phyloP scores from a whole-genome alignment of 1,140 invertebrate genomes.

The Nomia melanderi region DNA sequence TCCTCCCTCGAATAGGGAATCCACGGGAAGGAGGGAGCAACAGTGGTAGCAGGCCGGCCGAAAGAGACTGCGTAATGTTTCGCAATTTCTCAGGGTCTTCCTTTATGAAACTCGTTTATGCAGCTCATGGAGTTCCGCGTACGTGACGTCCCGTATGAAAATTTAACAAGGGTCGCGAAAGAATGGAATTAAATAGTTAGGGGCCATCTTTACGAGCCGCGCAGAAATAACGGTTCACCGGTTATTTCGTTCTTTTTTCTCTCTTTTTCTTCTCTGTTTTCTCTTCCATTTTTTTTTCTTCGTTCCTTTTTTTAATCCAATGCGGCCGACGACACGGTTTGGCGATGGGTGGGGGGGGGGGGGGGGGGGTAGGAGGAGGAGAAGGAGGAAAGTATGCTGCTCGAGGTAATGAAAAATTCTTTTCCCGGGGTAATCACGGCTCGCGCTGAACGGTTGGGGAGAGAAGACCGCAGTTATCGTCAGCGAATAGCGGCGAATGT shows the following conservation, averaged over 20 bases:
- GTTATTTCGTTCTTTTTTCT: conserved; percentile 8
- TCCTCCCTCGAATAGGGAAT: not conserved
- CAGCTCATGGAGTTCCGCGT: not conserved
- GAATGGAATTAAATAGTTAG: conserved; percentile 46
- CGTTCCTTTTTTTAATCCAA: not conserved
- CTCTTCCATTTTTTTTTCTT: not conserved
- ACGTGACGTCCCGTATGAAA: conserved; percentile 38
- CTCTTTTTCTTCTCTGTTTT: not conserved
- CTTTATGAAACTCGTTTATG: conserved; percentile 41
- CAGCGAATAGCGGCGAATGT: not conserved
- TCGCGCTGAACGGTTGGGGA: not conserved
- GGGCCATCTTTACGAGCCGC: conserved; percentile 20
- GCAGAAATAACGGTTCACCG: conserved; percentile 6
- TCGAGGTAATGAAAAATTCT: conserved; percentile 39
- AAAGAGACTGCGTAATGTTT: conserved; percentile 44
- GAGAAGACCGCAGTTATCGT: conserved; percentile 1
- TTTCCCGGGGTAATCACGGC: not conserved
- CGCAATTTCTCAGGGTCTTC: conserved; percentile 32
- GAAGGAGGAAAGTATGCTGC: not conserved
- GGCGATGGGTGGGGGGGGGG: too few relatives aligned
- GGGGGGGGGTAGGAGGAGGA: too few relatives aligned
- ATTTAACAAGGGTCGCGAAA: conserved; percentile 37
- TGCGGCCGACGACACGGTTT: not conserved
- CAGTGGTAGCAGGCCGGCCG: too few relatives aligned
- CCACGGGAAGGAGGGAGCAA: not conserved